These are phyloP conservation scores for Polymixis flavicincta DNA, from an alignment of 2,888 invertebrate species.

Conservation along the genomic window DNA sequence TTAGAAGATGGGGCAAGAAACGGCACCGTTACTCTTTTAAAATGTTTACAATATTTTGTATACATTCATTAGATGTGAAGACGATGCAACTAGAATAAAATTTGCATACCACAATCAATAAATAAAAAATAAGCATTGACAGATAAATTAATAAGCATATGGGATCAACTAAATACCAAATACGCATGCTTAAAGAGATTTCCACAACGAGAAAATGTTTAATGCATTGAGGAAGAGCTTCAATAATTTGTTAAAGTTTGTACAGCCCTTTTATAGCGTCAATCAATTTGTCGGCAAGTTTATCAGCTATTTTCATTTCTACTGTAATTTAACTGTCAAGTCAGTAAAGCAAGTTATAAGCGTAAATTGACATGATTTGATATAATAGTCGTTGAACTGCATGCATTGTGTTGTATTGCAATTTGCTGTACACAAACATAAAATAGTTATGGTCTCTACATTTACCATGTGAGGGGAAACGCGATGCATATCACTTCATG, in stretches of 20 bases:
- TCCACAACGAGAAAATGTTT: neutral
- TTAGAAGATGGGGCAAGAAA: no score
- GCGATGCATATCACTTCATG: constrained; percentile 31
- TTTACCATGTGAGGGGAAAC: neutral
- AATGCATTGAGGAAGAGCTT: neutral
- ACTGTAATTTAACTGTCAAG: neutral
- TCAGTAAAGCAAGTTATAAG: neutral
- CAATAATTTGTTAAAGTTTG: neutral
- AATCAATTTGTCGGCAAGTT: neutral
- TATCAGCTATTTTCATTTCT: neutral
- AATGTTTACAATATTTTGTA: no score
- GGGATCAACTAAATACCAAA: neutral
- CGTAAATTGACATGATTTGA: constrained; percentile 18
- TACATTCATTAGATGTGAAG: no score
- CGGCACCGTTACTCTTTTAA: no score
- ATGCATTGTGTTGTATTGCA: constrained; percentile 21
- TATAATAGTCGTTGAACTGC: constrained; percentile 6
- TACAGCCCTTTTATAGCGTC: neutral
- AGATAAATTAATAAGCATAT: neutral
- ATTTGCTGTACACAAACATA: constrained; percentile 28
- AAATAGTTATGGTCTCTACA: constrained; percentile 1
- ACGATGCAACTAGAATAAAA: no score
- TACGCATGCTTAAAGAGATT: neutral
- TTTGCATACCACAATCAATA: no score
- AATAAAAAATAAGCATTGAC: no score